Percentiles rank a stretch among this genome's conserved stretches.
phyloP scores from a whole-genome alignment of 1,140 invertebrate genomes.

The Rhizoglyphus robini region DNA sequence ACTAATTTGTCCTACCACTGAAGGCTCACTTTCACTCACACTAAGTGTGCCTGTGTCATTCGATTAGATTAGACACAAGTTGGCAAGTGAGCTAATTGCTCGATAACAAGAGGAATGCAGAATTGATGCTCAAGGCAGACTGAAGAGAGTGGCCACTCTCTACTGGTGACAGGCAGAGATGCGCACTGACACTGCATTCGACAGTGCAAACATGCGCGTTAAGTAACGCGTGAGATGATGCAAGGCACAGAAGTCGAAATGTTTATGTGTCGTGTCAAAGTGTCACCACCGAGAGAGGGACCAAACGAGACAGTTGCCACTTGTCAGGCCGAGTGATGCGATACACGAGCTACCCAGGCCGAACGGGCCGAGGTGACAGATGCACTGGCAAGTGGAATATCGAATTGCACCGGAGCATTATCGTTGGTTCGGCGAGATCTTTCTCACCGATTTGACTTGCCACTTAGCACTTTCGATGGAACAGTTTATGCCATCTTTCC shows the following conservation, averaged over 20 bases:
- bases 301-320: no score
- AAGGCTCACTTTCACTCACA: neutral
- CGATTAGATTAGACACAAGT: slow-evolving; percentile 2
- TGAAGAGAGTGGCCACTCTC: no score
- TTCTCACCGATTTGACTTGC: slow-evolving; percentile 8
- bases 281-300: neutral
- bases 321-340: neutral
- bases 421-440: neutral
- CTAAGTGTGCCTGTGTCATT: neutral
- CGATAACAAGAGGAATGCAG: no score
- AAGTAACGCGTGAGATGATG: neutral
- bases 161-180: no score
- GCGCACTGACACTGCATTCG: no score
- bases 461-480: no score
- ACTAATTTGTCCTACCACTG: neutral
- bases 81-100: neutral
- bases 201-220: no score
- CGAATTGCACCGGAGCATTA: neutral
- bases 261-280: neutral
- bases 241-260: neutral
- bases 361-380: neutral
- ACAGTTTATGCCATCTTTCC: no score
- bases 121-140: no score
- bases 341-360: no score
- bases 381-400: neutral